Percentiles rank a stretch among this genome's conserved stretches.
Evolutionary conservation across 1,140 invertebrate genomes (phyloP).

Genomic region (Apis florea): DNA sequence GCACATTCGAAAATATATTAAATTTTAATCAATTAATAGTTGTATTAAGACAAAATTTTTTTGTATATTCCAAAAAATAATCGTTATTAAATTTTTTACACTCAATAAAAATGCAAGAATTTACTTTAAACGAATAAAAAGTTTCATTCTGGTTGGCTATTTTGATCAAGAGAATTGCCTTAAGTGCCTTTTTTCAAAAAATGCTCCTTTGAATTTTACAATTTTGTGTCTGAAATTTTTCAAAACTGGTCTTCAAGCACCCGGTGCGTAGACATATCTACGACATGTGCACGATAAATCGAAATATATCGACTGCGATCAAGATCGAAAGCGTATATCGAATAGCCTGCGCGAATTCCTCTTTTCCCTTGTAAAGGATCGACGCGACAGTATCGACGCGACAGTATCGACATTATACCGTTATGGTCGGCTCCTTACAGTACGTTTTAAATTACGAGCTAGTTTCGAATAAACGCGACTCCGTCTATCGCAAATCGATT

Average conservation of each 20-base stretch:
- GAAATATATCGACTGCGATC: slow-evolving; percentile 49
- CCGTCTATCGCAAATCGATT: slow-evolving; percentile 60
- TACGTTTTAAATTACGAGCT: slow-evolving; percentile 19
- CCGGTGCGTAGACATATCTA: slow-evolving; percentile 62
- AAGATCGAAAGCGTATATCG: slow-evolving; percentile 33
- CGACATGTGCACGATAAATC: slow-evolving; percentile 67
- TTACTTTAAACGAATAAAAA: no score
- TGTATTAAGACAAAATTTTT: no score
- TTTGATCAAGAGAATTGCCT: no score
- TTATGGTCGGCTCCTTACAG: neutral
- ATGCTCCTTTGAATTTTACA: neutral
- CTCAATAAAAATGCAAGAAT: no score
- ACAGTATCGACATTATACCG: neutral
- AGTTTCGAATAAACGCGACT: slow-evolving; percentile 35
- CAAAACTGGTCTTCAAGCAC: slow-evolving; percentile 54
- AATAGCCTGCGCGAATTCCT: slow-evolving; percentile 9
- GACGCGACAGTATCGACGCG: neutral
- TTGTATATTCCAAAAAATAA: no score
- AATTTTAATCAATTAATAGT: no score
- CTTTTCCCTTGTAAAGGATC: neutral
- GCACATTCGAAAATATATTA: no score
- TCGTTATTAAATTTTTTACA: no score
- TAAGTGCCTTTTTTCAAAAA: no score
- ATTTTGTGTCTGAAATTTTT: neutral
- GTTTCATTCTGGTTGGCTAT: no score